Base-by-base conservation (phyloP, 2,888 invertebrate genomes). In the Schrankia costaestrigalis region DNA sequence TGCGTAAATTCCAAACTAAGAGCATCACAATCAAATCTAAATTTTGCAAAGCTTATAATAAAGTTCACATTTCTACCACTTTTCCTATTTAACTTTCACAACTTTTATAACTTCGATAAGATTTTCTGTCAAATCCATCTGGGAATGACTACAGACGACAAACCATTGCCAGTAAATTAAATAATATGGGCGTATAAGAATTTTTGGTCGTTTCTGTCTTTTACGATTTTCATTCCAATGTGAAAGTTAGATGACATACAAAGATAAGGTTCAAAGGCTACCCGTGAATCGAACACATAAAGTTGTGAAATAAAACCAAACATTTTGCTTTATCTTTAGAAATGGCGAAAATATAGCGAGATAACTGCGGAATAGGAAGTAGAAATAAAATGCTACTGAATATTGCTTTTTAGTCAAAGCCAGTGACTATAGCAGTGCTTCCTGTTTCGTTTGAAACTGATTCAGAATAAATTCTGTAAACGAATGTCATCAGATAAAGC, bases 191-290 rank as follows among this genome's bases (percentile, higher is more conserved):
- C 17, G 30, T 41, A 41, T 35, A 35, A 29, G 15, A 12, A 30
- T 26, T 31, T 51, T 55, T 40, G 34, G 36, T 41, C 26, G 25
- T 18, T 26, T 22, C 17, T 50, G 41, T 60, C 38, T 43, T 49
- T 40, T 45, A 35, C 39, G 33, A 38, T 34, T 38, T 49, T 41
- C 44, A 45, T 45, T 43, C 30, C 25, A 34, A 39, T 24, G 29
- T 34, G 28, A 41, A 48, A 30, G 27, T 36, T 46, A 45, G 52
- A 59, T 57, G 50, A 46, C 55, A 57, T 11, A 46, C 11, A 46
- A 41, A 57, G 53, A 50, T 55, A 47, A 24, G 10, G 48, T 49
- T 36, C 35, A 50, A 56, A 56, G 38, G 41, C 37, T 51, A 39
- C 36, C 22, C 36, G 28, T 32, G 37, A 51, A 44, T 51, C 38